Evolutionary conservation across 2,797 vertebrate species (phyloP), one percentile per base, ranked within the genome.

Genomic region (Gallinago solitaria): DNA sequence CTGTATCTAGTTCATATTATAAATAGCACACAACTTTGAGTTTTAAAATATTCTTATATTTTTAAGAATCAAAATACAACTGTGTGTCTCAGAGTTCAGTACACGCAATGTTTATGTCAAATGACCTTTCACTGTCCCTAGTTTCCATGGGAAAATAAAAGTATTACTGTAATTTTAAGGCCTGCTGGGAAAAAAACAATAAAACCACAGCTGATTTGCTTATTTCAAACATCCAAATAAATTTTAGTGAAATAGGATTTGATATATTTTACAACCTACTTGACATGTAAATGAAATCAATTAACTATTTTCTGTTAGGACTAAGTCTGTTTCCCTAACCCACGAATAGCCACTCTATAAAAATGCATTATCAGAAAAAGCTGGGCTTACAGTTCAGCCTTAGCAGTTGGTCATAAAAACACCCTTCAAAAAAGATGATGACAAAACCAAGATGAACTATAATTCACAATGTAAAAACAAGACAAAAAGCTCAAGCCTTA

Each of bases 41-140:
- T 77, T 96, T 64, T 23, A 82, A 92, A 91, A 67, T 84, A 74
- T 33, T 32, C 16, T 43, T 15, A 23, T 95, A 69, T 84, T 92
- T 92, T 95, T 90, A 74, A 82, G 37, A 84, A 70, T 63, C 25
- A 90, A 78, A 93, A 53, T 24, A 50, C 17, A 69, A 70, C 2
- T 0, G 0, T 18, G 4, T 8, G 11, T 73, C 37, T 96, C 43
- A 63, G 35, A 71, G 67, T 47, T 83, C 19, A 41, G 18, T 33
- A 33, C 7, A 15, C 28, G 9, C 5, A 73, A 24, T 19, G 15
- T 63, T 89, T 76, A 53, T 25, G 18, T 78, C 24, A 69, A 91
- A 79, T 68, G 16, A 67, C 39, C 45, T 83, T 74, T 87, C 35
- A 32, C 5, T 37, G 11, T 21, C 10, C 54, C 5, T 71, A 67